Conservation (phyloP, 2,888 invertebrate species). For the Urechis unicinctus region DNA sequence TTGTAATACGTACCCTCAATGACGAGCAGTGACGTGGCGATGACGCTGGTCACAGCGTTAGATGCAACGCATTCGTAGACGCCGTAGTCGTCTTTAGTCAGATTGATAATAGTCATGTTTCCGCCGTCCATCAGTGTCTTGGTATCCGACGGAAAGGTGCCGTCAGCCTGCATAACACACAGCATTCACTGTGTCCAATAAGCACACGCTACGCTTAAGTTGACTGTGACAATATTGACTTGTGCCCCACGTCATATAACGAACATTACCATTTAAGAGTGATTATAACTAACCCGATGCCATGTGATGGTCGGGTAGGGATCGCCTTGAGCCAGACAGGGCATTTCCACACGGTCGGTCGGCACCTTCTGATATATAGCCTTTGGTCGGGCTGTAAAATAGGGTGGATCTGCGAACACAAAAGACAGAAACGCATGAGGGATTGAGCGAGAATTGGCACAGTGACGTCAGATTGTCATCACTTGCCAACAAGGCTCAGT, state of each 20-base stretch:
- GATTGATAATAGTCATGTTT: slow-evolving; percentile 82
- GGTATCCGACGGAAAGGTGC: slow-evolving; percentile 51
- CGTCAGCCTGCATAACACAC: slow-evolving; percentile 64
- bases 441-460: no score
- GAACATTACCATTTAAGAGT: not conserved
- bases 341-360: slow-evolving; percentile 87
- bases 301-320: slow-evolving; percentile 65
- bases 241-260: not conserved
- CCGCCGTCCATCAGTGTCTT: slow-evolving; percentile 70
- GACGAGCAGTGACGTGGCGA: slow-evolving; percentile 60
- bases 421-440: not conserved
- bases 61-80: slow-evolving; percentile 92
- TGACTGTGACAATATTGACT: not conserved
- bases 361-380: slow-evolving; percentile 84
- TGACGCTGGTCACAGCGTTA: slow-evolving; percentile 93
- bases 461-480: no score
- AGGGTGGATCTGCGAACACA: slow-evolving; percentile 71
- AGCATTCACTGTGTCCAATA: not conserved
- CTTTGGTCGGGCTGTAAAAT: slow-evolving; percentile 83
- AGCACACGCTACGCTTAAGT: not conserved
- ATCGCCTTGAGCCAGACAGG: slow-evolving; percentile 80
- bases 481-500: no score
- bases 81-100: slow-evolving; percentile 84
- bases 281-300: slow-evolving; percentile 64
- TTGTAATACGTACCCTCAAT: slow-evolving; percentile 48